These are phyloP conservation scores for Drosophila hydei DNA, from an alignment of 1,140 invertebrate genomes.

Conservation along the genomic window DNA sequence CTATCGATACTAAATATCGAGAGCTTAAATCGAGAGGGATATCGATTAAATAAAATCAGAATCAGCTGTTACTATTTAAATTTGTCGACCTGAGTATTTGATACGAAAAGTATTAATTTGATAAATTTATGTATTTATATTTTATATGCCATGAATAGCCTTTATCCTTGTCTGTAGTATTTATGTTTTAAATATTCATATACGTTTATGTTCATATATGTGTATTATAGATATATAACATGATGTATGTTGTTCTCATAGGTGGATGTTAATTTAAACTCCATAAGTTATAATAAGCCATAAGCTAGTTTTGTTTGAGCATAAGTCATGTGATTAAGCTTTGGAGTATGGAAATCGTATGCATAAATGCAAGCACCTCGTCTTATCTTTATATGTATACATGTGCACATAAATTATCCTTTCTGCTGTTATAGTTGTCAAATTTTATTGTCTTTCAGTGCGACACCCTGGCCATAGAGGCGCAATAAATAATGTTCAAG, in stretches of 20 bases:
- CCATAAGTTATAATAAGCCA: no score
- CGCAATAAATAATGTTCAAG: slow-evolving; percentile 45
- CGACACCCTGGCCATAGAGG: slow-evolving; percentile 37
- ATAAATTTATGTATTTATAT: not conserved
- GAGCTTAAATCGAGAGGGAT: not conserved
- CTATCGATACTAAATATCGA: not conserved
- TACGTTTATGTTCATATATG: no score
- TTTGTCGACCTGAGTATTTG: not conserved
- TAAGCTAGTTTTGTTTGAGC: no score
- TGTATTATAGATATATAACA: no score
- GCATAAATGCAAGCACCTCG: slow-evolving; percentile 3
- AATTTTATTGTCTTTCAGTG: slow-evolving; percentile 50
- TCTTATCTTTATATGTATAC: not conserved
- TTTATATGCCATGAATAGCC: not conserved
- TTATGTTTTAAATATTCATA: no score
- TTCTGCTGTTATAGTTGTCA: slow-evolving; percentile 27
- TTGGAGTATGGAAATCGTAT: not conserved
- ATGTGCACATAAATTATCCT: slow-evolving; percentile 36
- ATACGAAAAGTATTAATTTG: not conserved
- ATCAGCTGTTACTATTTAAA: slow-evolving; percentile 14
- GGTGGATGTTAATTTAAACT: no score
- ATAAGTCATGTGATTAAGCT: no score
- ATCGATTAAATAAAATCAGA: slow-evolving; percentile 4
- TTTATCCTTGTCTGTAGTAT: no score
- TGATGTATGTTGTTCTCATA: no score